These are phyloP conservation scores for Carabus problematicus DNA, from an alignment of 2,888 invertebrate genomes.

Conservation along the genomic window DNA sequence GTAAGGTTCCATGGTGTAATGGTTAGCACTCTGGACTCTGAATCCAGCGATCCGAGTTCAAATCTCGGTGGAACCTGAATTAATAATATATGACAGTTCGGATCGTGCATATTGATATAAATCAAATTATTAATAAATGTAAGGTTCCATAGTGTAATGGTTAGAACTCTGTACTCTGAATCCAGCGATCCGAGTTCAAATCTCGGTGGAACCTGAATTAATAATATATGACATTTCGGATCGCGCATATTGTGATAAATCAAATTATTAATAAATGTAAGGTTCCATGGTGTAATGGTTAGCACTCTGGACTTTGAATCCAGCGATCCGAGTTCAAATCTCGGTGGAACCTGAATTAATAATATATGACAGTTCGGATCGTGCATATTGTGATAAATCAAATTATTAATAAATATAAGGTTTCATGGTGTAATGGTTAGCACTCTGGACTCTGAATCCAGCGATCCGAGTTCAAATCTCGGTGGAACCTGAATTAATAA, in stretches of 20 bases:
- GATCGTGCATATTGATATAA: no score
- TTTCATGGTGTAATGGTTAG: constrained; percentile 77
- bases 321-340: constrained; percentile 83
- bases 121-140: no score
- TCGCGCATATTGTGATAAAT: no score
- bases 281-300: constrained; percentile 77
- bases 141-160: constrained; percentile 71
- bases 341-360: constrained; percentile 72
- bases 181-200: constrained; percentile 70
- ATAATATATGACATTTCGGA: no score
- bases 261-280: no score
- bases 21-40: constrained; percentile 83
- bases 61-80: constrained; percentile 75
- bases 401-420: no score
- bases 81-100: no score
- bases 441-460: constrained; percentile 83
- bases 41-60: constrained; percentile 83
- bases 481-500: constrained; percentile 76
- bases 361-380: no score
- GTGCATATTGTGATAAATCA: no score
- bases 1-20: no score
- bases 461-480: constrained; percentile 83
- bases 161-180: constrained; percentile 71
- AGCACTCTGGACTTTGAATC: constrained; percentile 83
- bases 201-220: constrained; percentile 70